These are phyloP conservation scores for Holothuria leucospilota DNA, from an alignment of 53 echinoderm and acorn worm genomes.

Conservation along the genomic window DNA sequence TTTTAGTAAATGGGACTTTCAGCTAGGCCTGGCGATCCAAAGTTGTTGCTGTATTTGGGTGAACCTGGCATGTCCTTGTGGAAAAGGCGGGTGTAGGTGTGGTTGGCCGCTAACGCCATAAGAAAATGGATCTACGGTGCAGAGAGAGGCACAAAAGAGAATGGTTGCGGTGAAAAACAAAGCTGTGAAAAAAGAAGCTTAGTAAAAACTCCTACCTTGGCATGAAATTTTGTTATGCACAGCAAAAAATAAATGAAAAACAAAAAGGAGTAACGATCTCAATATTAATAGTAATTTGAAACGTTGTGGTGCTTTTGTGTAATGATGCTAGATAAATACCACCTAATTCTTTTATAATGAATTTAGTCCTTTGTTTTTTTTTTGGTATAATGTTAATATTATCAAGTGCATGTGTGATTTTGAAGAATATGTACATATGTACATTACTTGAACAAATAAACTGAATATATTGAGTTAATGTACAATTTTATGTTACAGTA, in stretches of 20 bases:
- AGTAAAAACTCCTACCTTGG: constrained; percentile 36
- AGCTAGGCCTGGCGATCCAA: constrained; percentile 53
- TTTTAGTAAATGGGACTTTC: constrained; percentile 55
- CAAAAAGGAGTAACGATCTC: background rate
- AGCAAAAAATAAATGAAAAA: constrained; percentile 24
- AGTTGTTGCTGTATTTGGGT: constrained; percentile 61
- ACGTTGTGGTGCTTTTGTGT: no score
- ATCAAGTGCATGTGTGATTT: no score
- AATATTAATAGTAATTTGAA: no score
- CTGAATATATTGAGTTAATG: no score
- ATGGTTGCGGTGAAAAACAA: constrained; percentile 45
- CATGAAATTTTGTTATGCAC: constrained; percentile 37
- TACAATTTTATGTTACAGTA: no score
- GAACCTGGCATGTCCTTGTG: constrained; percentile 60
- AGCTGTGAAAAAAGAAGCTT: constrained; percentile 45
- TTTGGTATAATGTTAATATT: no score
- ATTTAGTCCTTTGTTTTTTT: no score
- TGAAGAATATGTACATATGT: no score
- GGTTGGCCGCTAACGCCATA: constrained; percentile 95
- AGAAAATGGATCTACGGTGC: constrained; percentile 85
- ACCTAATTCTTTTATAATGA: no score
- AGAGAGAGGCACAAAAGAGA: constrained; percentile 45
- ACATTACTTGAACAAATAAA: no score
- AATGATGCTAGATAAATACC: no score
- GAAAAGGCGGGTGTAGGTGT: constrained; percentile 92